A percentile compares a stretch with the other conserved stretches of the same genome.
These are phyloP conservation scores for Nycticryphes semicollaris DNA, from an alignment of 2,113 vertebrate genomes.

Conservation along the genomic window DNA sequence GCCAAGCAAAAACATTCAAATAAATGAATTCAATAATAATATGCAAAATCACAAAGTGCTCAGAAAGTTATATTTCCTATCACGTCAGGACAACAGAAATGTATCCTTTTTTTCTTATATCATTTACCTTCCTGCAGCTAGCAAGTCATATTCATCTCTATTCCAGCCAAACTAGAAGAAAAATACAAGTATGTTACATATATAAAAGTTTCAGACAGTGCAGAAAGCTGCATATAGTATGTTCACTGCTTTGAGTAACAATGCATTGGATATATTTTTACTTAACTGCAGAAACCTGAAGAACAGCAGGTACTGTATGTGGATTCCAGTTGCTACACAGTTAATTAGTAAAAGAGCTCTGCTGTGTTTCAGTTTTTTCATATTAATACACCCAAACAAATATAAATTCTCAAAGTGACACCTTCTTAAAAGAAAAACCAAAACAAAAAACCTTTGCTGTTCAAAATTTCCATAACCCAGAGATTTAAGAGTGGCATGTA, in stretches of 20 bases:
- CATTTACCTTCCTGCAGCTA: constrained; percentile 86
- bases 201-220: not conserved
- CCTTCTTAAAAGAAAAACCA: not conserved
- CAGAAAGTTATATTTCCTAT: not conserved
- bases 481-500: not conserved
- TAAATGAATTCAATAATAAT: not conserved
- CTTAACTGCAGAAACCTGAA: not conserved
- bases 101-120: not conserved
- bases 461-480: not conserved
- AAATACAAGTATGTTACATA: not conserved
- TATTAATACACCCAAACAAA: not conserved
- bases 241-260: not conserved
- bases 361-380: not conserved
- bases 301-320: not conserved
- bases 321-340: not conserved
- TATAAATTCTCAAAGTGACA: not conserved
- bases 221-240: not conserved
- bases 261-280: not conserved
- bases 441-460: not conserved
- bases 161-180: constrained; percentile 85
- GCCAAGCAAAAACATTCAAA: not conserved
- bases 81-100: not conserved
- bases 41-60: not conserved
- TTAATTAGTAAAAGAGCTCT: not conserved
- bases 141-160: constrained; percentile 79